phyloP scores from a whole-genome alignment of 2,113 vertebrate species.

The Saguinus midas region DNA sequence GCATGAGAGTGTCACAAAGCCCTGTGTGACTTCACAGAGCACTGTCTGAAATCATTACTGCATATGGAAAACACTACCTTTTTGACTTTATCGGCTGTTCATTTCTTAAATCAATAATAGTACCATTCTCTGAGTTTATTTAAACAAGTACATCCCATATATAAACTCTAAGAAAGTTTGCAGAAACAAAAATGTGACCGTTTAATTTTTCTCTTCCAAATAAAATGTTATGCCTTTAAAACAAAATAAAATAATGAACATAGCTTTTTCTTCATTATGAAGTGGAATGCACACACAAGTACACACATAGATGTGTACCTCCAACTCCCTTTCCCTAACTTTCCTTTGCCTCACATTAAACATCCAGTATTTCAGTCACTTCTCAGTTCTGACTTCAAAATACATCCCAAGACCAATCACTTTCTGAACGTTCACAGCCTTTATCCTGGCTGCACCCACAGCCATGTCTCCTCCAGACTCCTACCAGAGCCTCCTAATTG shows the following conservation, averaged over 20 bases:
- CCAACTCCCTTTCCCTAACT: not conserved
- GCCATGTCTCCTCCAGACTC: not conserved
- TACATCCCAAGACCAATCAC: not conserved
- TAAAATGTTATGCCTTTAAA: not conserved
- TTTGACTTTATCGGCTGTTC: not conserved
- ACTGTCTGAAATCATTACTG: not conserved
- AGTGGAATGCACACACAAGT: not conserved
- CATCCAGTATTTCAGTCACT: not conserved
- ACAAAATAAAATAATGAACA: not conserved
- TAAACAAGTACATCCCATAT: not conserved
- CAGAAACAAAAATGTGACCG: not conserved
- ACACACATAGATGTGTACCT: not conserved
- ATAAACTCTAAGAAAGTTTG: not conserved
- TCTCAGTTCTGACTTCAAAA: not conserved
- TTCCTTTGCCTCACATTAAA: not conserved
- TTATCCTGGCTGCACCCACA: not conserved
- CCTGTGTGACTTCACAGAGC: not conserved
- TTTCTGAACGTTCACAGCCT: not conserved
- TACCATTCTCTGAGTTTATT: conserved; percentile 6
- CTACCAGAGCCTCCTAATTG: not conserved
- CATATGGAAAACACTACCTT: not conserved
- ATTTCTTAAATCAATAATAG: conserved; percentile 6
- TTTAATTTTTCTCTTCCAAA: not conserved
- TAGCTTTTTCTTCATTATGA: not conserved
- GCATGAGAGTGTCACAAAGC: not conserved